Base-by-base conservation (phyloP, 2,888 invertebrate species). In the Argyresthia albistria region DNA sequence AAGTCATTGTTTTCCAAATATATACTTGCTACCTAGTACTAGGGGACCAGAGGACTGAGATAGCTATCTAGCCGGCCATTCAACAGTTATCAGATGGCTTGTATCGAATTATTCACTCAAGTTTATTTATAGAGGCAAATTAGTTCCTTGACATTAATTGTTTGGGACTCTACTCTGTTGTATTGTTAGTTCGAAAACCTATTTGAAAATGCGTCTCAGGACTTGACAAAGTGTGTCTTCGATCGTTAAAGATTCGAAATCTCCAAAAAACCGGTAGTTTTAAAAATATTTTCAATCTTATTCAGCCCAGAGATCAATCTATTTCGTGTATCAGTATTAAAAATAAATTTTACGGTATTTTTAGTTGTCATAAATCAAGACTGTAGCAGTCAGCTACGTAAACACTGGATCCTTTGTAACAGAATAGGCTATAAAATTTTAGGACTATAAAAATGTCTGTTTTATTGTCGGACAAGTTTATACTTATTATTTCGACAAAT, bases 351-450 rank as follows among this genome's bases (percentile, higher is more conserved):
- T 53, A 55, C 53, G 55, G 52, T 56, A 53, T 56, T 61, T 60
- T 72, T 70, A 67, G 60, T 60, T 56, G 51, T 63, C 66, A 69
- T 86, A 86, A 84, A 86, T 86, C 80, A 82, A 76, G 70, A 39
- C 25, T 25, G 25, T 6, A 25, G 25, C 25, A 25, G 25, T 25
- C 54, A 53, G 54, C 77, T 79, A 77, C 69, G 75, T 80, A 83
- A 82, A 87, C 87, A 87, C 77, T 74, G 74, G 75, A 70, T 70
- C 77, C 84, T 86, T 87, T 87, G 87, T 87, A 84, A 87, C 78
- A 69, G 71, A 76, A 83, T 80, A 79, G 75, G 79, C 75, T 74
- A 77, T 87, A 79, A 87, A 84, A 81, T 73, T 71, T 52, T 72
- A 60, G 66, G 68, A 64, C 69, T 71, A 71, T 81, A 76, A 69